These are phyloP conservation scores for Eugnorisma glareosa DNA, from an alignment of 2,888 invertebrate species.

Conservation along the genomic window DNA sequence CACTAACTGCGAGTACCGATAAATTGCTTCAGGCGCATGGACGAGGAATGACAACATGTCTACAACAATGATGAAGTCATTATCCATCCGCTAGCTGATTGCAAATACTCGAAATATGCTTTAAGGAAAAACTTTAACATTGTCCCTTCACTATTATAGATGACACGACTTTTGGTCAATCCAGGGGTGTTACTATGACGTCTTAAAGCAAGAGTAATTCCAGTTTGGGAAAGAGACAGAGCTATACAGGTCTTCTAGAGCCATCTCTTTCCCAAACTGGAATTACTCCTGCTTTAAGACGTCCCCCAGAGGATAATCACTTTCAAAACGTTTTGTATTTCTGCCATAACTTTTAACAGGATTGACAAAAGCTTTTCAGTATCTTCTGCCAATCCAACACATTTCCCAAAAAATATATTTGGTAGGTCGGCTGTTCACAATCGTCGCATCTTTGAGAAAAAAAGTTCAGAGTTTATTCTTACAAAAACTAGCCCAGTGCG, in stretches of 20 bases:
- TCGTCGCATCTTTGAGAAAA: neutral
- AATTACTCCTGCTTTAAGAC: too few species aligned
- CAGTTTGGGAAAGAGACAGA: too few species aligned
- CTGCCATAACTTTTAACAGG: neutral
- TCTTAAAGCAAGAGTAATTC: too few species aligned
- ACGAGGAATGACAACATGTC: conserved; percentile 37
- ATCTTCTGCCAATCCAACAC: neutral
- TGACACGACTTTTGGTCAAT: neutral
- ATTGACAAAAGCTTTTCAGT: neutral
- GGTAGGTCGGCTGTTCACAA: too few species aligned
- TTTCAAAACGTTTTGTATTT: neutral
- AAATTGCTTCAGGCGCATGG: conserved; percentile 19
- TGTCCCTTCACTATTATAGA: neutral
- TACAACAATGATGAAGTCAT: conserved; percentile 30
- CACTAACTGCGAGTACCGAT: conserved; percentile 11
- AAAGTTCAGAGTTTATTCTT: too few species aligned
- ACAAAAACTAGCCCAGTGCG: too few species aligned
- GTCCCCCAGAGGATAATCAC: too few species aligned
- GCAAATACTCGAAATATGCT: neutral
- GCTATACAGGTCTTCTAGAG: too few species aligned
- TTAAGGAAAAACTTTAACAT: neutral
- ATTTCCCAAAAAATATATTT: neutral
- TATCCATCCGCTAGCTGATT: neutral
- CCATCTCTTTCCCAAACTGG: too few species aligned
- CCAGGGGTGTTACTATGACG: too few species aligned